These are phyloP conservation scores for Gymnogyps californianus DNA, from an alignment of 2,113 vertebrate genomes.

Conservation along the genomic window DNA sequence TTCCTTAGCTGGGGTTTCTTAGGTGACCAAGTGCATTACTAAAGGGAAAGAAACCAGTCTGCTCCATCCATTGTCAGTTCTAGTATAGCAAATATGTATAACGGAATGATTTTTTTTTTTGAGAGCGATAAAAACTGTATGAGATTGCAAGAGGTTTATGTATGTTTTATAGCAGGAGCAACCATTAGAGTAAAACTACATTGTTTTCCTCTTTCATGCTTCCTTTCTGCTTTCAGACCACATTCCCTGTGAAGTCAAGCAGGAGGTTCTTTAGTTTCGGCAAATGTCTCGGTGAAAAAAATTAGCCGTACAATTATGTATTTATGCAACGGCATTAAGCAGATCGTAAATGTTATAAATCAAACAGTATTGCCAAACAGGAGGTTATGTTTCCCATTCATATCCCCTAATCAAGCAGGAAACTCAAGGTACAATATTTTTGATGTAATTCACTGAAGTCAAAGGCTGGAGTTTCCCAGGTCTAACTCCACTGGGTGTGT, in stretches of 20 bases:
- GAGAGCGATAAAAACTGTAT: constrained; percentile 34
- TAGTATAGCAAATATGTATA: background rate
- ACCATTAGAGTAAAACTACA: background rate
- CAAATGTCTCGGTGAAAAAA: background rate
- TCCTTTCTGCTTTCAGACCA: constrained; percentile 3
- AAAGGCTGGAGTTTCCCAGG: background rate
- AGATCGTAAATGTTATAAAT: background rate
- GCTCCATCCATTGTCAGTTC: background rate
- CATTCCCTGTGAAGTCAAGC: background rate
- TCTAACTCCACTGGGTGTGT: background rate
- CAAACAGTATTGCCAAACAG: background rate
- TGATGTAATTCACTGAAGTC: background rate
- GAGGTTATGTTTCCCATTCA: background rate
- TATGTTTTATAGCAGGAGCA: constrained; percentile 52
- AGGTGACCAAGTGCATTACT: background rate
- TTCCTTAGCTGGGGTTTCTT: background rate
- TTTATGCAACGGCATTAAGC: background rate
- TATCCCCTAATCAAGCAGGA: background rate
- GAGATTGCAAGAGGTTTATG: constrained; percentile 23
- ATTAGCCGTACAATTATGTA: background rate
- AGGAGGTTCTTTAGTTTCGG: background rate
- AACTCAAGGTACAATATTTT: background rate
- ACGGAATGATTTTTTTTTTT: background rate
- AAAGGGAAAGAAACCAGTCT: background rate
- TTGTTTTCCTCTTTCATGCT: background rate